A percentile compares a stretch with the other conserved stretches of the same genome.
These are phyloP conservation scores for Lasioglossum figueresi DNA, from an alignment of 2,888 invertebrate genomes.

Conservation along the genomic window DNA sequence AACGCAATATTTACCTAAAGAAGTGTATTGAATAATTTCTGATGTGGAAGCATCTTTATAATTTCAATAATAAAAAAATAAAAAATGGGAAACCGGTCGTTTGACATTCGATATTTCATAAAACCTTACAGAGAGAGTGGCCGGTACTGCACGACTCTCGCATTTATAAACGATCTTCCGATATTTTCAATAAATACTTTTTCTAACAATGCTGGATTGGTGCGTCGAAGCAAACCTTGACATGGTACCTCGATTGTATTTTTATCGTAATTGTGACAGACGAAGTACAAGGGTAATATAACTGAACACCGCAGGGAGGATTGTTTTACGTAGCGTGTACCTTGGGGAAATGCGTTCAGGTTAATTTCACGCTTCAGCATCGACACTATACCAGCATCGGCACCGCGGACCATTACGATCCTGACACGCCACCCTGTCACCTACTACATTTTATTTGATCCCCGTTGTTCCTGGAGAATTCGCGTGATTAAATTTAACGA, in stretches of 20 bases:
- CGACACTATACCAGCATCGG: slow-evolving; percentile 51
- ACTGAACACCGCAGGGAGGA: slow-evolving; percentile 70
- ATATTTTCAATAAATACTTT: too few relatives aligned
- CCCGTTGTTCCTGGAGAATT: slow-evolving; percentile 34
- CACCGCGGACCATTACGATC: slow-evolving; percentile 64
- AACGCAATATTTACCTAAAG: too few relatives aligned
- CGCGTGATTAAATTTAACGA: slow-evolving; percentile 58
- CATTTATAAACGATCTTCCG: too few relatives aligned
- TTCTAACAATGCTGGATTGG: too few relatives aligned
- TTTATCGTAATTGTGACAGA: not conserved
- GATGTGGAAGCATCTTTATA: too few relatives aligned
- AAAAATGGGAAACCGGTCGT: too few relatives aligned
- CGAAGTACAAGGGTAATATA: slow-evolving; percentile 68
- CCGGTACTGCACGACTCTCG: too few relatives aligned
- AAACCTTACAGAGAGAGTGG: too few relatives aligned
- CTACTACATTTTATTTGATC: slow-evolving; percentile 60
- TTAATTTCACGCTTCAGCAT: slow-evolving; percentile 78
- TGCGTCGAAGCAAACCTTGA: slow-evolving; percentile 14
- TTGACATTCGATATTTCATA: too few relatives aligned
- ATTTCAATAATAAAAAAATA: too few relatives aligned
- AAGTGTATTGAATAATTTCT: too few relatives aligned
- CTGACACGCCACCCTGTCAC: slow-evolving; percentile 52
- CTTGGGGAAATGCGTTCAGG: slow-evolving; percentile 76
- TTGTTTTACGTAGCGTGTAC: slow-evolving; percentile 71
- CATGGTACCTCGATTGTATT: slow-evolving; percentile 33